Evolutionary conservation across 2,113 vertebrate genomes (phyloP).

Genomic region (Probosciger aterrimus): DNA sequence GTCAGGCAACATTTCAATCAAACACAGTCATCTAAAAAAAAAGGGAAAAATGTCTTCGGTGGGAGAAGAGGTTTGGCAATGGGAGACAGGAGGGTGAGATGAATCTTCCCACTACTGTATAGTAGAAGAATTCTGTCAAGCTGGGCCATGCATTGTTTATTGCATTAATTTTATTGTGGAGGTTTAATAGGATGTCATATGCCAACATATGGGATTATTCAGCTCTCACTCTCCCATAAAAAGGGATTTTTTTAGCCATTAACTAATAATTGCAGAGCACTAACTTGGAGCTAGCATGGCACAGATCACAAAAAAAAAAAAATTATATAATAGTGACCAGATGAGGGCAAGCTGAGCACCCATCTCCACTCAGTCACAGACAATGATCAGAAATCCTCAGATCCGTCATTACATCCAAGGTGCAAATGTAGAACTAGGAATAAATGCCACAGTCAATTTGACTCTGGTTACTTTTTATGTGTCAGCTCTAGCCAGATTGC

Average conservation of each 20-base stretch:
- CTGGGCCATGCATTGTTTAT: background rate
- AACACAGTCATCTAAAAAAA: background rate
- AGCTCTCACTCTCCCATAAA: background rate
- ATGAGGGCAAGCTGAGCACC: background rate
- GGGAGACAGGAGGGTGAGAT: background rate
- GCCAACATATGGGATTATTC: background rate
- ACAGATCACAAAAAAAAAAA: background rate
- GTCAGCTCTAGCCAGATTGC: background rate
- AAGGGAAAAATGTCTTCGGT: background rate
- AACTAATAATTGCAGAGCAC: background rate
- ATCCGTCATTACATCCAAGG: background rate
- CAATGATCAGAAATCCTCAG: background rate
- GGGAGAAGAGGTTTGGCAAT: background rate
- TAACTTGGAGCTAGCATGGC: background rate
- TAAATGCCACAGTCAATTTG: background rate
- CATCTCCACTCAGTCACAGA: background rate
- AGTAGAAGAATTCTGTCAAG: background rate
- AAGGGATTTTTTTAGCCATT: background rate
- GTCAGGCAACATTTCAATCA: background rate
- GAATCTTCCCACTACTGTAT: background rate
- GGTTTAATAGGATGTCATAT: background rate
- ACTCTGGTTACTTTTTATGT: background rate
- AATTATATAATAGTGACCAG: background rate
- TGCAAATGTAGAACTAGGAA: background rate
- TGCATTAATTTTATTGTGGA: background rate